Conservation (phyloP, 2,888 invertebrate genomes). For the Ormyrus thymus region DNA sequence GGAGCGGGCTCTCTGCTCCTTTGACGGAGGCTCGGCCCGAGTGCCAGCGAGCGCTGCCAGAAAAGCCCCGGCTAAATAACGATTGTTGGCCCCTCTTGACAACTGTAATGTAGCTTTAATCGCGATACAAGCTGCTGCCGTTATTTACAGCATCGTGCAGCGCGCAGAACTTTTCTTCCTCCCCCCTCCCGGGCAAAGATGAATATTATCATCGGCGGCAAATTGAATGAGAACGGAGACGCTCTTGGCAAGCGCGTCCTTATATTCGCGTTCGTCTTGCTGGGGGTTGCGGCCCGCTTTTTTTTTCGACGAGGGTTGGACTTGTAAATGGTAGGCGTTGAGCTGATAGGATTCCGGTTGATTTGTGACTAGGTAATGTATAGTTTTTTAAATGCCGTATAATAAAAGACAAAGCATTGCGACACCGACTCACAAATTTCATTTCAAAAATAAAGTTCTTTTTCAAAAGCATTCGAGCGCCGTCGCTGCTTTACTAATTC, state of each 20-base stretch:
- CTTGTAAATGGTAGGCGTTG: too few relatives aligned
- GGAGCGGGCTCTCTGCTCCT: neutral
- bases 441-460: too few relatives aligned
- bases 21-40: neutral
- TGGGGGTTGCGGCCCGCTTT: neutral
- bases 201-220: constrained; percentile 47
- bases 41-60: constrained; percentile 64
- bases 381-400: too few relatives aligned
- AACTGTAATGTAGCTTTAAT: constrained; percentile 74
- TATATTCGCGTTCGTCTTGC: too few relatives aligned
- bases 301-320: too few relatives aligned
- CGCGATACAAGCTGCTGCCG: constrained; percentile 69
- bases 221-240: constrained; percentile 45
- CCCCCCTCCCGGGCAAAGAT: neutral
- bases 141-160: constrained; percentile 62
- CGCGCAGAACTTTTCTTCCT: constrained; percentile 60
- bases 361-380: too few relatives aligned
- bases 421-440: too few relatives aligned
- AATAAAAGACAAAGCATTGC: too few relatives aligned
- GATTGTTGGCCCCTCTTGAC: constrained; percentile 63
- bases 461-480: too few relatives aligned
- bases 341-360: too few relatives aligned
- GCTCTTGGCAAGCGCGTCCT: constrained; percentile 13
- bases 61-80: constrained; percentile 69
- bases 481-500: too few relatives aligned